These are phyloP conservation scores for Elegia similella DNA, from an alignment of 2,888 invertebrate species.

Conservation along the genomic window DNA sequence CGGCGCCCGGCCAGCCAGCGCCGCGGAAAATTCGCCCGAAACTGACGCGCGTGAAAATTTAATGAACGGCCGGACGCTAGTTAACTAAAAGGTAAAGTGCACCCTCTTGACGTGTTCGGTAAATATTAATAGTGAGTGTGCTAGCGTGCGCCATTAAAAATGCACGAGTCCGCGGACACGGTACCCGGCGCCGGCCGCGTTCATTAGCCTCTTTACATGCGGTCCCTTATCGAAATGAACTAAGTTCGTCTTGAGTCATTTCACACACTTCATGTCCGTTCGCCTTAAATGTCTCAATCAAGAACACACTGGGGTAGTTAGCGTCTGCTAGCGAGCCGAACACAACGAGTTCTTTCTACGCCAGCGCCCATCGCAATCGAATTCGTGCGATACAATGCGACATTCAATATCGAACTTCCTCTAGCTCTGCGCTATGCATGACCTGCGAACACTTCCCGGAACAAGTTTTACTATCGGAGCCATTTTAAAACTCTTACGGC, in stretches of 20 bases:
- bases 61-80: slow-evolving; percentile 82
- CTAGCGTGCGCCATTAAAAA: slow-evolving; percentile 79
- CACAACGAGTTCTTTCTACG: slow-evolving; percentile 38
- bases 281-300: slow-evolving; percentile 38
- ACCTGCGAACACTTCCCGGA: slow-evolving; percentile 66
- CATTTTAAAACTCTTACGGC: slow-evolving; percentile 78
- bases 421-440: slow-evolving; percentile 56
- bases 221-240: slow-evolving; percentile 47
- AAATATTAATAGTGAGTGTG: slow-evolving; percentile 81
- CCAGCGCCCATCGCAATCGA: slow-evolving; percentile 49
- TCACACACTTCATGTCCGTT: slow-evolving; percentile 18
- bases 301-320: slow-evolving; percentile 32
- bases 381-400: slow-evolving; percentile 71
- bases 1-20: slow-evolving; percentile 72
- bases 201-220: slow-evolving; percentile 68
- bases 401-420: slow-evolving; percentile 69
- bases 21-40: slow-evolving; percentile 81
- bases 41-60: slow-evolving; percentile 83
- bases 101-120: slow-evolving; percentile 82
- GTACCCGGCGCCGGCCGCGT: slow-evolving; percentile 44
- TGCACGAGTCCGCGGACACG: slow-evolving; percentile 78
- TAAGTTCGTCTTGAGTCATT: slow-evolving; percentile 30
- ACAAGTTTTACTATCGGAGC: slow-evolving; percentile 73
- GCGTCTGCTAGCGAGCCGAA: slow-evolving; percentile 6
- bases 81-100: slow-evolving; percentile 82